Evolutionary conservation across 2,888 invertebrate genomes (phyloP).

Genomic region (Augiades crinisus): DNA sequence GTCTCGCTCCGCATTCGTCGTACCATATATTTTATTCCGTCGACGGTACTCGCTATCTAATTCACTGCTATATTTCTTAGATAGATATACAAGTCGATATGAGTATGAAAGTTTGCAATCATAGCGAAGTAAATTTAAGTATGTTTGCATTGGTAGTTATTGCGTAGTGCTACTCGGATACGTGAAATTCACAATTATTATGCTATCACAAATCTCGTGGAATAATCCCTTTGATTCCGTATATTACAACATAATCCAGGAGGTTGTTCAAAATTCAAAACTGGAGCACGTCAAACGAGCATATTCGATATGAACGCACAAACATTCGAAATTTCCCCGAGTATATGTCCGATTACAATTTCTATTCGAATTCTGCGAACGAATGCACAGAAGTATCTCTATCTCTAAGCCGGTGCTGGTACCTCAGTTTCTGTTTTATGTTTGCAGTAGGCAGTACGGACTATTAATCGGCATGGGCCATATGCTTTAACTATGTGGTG

Average conservation of each 20-base stretch:
- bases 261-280: background rate
- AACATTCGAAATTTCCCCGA: conserved; percentile 5
- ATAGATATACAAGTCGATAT: background rate
- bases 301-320: conserved; percentile 2
- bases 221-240: background rate
- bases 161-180: background rate
- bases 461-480: conserved; percentile 56
- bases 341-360: conserved; percentile 16
- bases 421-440: conserved; percentile 44
- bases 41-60: conserved; percentile 34
- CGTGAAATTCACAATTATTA: background rate
- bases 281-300: background rate
- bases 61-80: conserved; percentile 29
- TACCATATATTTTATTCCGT: conserved; percentile 39
- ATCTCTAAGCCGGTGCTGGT: conserved; percentile 33
- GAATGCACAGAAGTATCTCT: too few species aligned
- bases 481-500: conserved; percentile 43
- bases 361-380: conserved; percentile 29
- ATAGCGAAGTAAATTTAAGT: background rate
- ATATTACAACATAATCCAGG: background rate
- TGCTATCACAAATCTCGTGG: background rate
- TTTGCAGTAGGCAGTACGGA: conserved; percentile 46
- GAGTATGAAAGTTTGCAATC: background rate
- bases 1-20: conserved; percentile 36
- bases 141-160: background rate